Base-by-base conservation (phyloP, 2,888 invertebrate species). In the Sminthurinus aureus region DNA sequence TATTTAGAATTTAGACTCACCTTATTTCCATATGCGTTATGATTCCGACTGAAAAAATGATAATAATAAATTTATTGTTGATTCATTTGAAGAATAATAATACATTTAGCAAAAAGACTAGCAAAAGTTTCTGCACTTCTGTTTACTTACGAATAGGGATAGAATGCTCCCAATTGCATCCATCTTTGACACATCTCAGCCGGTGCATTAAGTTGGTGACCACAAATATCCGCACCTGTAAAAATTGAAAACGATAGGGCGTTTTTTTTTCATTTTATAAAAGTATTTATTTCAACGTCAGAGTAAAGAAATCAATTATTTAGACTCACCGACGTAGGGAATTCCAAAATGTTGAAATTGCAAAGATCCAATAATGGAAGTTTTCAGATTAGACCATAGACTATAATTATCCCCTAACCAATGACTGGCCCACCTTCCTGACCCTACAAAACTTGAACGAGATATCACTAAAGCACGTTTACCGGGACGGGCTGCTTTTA, bases 401-500 rank as follows among this genome's bases (percentile, higher is more conserved):
- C 84, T 84, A 13, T 51, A 86, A 66, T 87, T 87, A 78, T 87
- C 87, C 51, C 87, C 86, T 1, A 86, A 81, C 86, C 86, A 86
- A 79, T 86, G 86, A 96, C 93, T 90, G 94, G 94, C 89, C 87
- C 89, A 90, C 24, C 88, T 87, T 11, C 91, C 91, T 4, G 89
- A 88, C 0, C 90, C 90, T 0, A 90, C 88, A 86, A 89, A 91
- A 3, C 90, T 91, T 9, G 91, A 90, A 22, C 96, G 92, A 0
- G 95, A 94, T 87, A 96, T 94, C 84, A 96, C 93, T 90, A 94
- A 94, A 80, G 94, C 95, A 81, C 96, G 92, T 89, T 93, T 93
- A 22, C 86, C 79, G 20, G 11, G 2, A 74, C 66, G 6, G n/a
- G n/a, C n/a, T n/a, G n/a, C n/a, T n/a, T n/a, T n/a, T n/a, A n/a